Base-by-base conservation (phyloP, 2,888 invertebrate genomes). In the Aporophyla lueneburgensis region DNA sequence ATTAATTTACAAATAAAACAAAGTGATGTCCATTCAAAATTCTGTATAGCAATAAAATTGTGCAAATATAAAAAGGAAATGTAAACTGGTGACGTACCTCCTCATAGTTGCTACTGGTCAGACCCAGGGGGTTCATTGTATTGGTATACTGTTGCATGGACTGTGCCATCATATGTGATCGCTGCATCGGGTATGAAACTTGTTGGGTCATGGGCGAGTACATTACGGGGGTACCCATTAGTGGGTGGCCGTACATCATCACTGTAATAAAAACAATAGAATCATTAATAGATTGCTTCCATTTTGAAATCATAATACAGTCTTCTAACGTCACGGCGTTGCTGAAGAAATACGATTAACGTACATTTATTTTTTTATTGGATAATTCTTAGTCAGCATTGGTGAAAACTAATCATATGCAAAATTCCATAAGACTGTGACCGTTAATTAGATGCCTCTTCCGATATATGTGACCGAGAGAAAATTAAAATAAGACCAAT, bases 201-300 rank as follows among this genome's bases (percentile, higher is more conserved):
- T 89, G 93, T 0, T 90, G 87, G 43, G 76, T 77, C 0, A 93
- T 71, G 0, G 98, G 97, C 33, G 97, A 96, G 89, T 98, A 98
- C 93, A 98, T 95, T 88, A 98, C 96, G 0, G 97, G 97, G 0
- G 97, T 89, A 24, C 1, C 97, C 94, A 77, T 94, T 94, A 71
- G 95, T 78, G 97, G 93, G 80, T 95, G 97, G 0, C 97, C 96
- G 76, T 97, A 97, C 93, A 95, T 91, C 92, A 98, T 96, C 84
- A 98, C 97, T 96, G 96, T 87, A 96, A 74, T 54, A 66, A 65
- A 74, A 69, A 68, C 24, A 66, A 33, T 21, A 54, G n/a, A 24
- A 49, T 21, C 2, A 24, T 74, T 5, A 19, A 49, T 43, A 33
- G 5, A 14, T 66, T 51, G 49, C 21, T 58, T 49, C 2, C n/a